phyloP scores from a whole-genome alignment of 2,113 vertebrate species.

The Centropus bengalensis region DNA sequence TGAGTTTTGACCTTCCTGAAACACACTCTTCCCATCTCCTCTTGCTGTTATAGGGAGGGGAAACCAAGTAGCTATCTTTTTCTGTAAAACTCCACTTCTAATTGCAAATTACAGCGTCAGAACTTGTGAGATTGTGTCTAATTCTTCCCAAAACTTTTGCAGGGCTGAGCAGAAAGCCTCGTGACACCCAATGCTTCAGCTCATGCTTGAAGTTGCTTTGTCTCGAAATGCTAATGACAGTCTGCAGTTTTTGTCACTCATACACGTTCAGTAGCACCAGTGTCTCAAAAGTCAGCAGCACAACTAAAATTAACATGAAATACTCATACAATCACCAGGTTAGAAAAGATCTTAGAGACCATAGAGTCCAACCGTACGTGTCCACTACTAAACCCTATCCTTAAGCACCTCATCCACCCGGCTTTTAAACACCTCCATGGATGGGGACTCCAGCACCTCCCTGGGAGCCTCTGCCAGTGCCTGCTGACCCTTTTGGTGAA shows the following conservation, averaged over 20 bases:
- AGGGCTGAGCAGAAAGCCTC: not conserved
- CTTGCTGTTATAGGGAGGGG: not conserved
- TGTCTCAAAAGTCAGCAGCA: not conserved
- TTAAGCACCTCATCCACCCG: no score
- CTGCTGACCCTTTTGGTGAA: no score
- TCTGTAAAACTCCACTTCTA: not conserved
- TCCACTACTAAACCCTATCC: no score
- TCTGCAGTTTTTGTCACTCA: not conserved
- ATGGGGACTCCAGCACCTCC: no score
- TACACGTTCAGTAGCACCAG: not conserved
- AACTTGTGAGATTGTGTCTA: not conserved
- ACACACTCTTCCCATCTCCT: not conserved
- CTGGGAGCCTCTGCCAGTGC: no score
- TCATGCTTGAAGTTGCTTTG: not conserved
- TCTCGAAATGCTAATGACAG: not conserved
- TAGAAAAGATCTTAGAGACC: no score
- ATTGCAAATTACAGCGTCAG: not conserved
- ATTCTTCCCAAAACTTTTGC: not conserved
- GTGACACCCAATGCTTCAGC: not conserved
- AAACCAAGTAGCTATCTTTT: not conserved
- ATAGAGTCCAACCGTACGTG: no score
- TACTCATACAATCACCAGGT: not conserved
- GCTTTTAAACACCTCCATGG: no score
- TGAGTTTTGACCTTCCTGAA: not conserved
- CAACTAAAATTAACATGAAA: not conserved